Evolutionary conservation across 2,888 invertebrate species (phyloP).

Genomic region (Coelopa pilipes): DNA sequence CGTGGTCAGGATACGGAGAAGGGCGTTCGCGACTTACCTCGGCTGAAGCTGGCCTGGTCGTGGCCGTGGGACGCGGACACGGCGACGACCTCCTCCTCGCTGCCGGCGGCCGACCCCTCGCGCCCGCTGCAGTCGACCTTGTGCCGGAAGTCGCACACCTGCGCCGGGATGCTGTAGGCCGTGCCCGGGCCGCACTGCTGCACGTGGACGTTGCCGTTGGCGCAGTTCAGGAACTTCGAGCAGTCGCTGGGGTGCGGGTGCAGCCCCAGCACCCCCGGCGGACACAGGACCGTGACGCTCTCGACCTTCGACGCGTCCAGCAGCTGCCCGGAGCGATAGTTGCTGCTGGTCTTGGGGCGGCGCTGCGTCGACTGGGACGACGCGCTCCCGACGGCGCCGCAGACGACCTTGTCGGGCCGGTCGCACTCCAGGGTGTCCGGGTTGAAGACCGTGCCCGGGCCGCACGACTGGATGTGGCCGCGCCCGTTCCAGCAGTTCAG

Average conservation of each 20-base stretch:
- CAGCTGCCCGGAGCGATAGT: conserved; percentile 46
- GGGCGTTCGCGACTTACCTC: no score
- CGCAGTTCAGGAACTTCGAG: conserved; percentile 74
- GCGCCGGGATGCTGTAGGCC: conserved; percentile 70
- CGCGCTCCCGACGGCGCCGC: conserved; percentile 50
- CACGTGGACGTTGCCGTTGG: conserved; percentile 70
- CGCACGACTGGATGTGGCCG: conserved; percentile 72
- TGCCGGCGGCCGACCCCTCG: neutral
- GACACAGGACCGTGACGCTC: conserved; percentile 65
- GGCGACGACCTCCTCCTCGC: no score
- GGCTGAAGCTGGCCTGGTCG: no score
- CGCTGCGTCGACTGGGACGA: neutral
- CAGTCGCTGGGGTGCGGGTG: conserved; percentile 73
- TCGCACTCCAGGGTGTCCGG: conserved; percentile 73
- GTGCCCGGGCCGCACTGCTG: conserved; percentile 75
- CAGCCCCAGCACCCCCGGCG: conserved; percentile 68
- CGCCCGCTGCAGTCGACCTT: conserved; percentile 69
- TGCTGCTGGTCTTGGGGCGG: conserved; percentile 12
- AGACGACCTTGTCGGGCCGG: conserved; percentile 72
- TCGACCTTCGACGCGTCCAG: conserved; percentile 38
- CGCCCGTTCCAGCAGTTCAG: conserved; percentile 76
- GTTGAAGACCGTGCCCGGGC: conserved; percentile 75
- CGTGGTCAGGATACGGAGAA: no score
- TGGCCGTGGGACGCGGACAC: no score
- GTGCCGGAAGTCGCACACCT: conserved; percentile 72